Conservation (phyloP, 2,888 invertebrate genomes). For the Rhodophaea formosa region DNA sequence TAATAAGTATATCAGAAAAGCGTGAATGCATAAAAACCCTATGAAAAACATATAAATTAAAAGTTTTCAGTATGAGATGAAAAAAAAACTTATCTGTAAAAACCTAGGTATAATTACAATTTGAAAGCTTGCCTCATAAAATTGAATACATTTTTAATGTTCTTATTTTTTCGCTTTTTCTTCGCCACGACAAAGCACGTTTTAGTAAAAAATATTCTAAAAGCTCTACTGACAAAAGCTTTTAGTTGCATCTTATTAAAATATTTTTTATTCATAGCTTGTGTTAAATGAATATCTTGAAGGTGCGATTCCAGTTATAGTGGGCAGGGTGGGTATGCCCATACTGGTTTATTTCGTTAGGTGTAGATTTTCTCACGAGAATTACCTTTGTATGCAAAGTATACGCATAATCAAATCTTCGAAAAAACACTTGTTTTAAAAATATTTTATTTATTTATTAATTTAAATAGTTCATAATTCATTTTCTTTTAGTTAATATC, state of each 20-base stretch:
- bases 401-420: too few relatives aligned
- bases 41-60: too few relatives aligned
- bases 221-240: not conserved
- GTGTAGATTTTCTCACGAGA: too few relatives aligned
- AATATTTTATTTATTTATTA: too few relatives aligned
- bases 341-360: not conserved
- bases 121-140: constrained; percentile 1
- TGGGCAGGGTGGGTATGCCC: not conserved
- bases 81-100: not conserved
- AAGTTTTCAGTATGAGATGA: too few relatives aligned
- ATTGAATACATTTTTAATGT: constrained; percentile 1
- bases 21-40: too few relatives aligned
- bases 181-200: constrained; percentile 1
- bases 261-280: not conserved
- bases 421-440: too few relatives aligned
- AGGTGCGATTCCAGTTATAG: not conserved
- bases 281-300: not conserved
- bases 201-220: constrained; percentile 7
- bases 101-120: not conserved
- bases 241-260: not conserved
- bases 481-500: too few relatives aligned
- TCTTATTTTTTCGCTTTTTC: constrained; percentile 4
- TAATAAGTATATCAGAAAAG: too few relatives aligned
- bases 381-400: too few relatives aligned
- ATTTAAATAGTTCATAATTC: too few relatives aligned